Evolutionary conservation across 2,888 invertebrate species (phyloP).

Genomic region (Pristionchus maxplancki): DNA sequence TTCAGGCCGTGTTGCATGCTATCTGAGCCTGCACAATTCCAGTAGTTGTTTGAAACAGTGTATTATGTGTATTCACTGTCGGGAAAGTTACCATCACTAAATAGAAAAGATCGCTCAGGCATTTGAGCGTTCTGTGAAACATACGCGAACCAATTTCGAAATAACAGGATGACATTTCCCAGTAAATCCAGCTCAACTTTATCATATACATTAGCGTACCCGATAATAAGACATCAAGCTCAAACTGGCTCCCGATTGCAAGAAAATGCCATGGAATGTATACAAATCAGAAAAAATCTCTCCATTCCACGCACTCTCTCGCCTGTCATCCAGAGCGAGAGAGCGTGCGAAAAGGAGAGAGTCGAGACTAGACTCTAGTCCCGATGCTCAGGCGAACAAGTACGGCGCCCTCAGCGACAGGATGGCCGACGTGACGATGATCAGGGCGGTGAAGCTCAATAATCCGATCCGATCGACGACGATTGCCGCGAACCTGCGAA

Average conservation of each 20-base stretch:
- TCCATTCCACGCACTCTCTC: neutral
- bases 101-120: too few relatives aligned
- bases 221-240: slow-evolving; percentile 1
- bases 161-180: neutral
- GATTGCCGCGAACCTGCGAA: slow-evolving; percentile 68
- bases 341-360: neutral
- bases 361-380: neutral
- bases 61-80: too few relatives aligned
- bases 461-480: slow-evolving; percentile 72
- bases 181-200: neutral
- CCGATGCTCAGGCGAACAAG: slow-evolving; percentile 62
- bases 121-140: neutral
- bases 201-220: neutral
- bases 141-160: neutral
- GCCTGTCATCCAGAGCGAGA: too few relatives aligned
- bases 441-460: slow-evolving; percentile 67
- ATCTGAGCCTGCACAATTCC: too few relatives aligned
- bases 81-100: too few relatives aligned
- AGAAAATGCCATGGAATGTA: neutral
- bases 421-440: slow-evolving; percentile 60
- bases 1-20: too few relatives aligned
- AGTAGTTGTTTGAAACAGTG: too few relatives aligned
- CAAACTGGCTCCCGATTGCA: neutral
- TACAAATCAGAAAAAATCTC: neutral
- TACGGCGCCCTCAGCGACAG: slow-evolving; percentile 71